Base-by-base conservation (phyloP, 2,797 vertebrate species). In the Syngnathus rostellatus region DNA sequence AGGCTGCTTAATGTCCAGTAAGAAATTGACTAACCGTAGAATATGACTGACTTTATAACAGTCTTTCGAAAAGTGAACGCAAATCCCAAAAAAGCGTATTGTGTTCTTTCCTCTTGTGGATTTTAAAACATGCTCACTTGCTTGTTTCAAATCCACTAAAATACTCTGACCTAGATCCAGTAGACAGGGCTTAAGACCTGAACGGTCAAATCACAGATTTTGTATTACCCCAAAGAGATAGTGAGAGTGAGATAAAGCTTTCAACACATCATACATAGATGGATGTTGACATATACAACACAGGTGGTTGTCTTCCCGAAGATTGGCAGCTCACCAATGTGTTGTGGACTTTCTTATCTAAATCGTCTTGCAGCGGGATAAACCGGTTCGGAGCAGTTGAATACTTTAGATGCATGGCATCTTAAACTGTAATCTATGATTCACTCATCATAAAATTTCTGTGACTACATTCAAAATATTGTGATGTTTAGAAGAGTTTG, bases 391-490 rank as follows among this genome's bases (percentile, higher is more conserved):
- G 43, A 60, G 38, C 37, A 4, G 7, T 19, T 72, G 31, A 45
- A 45, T 61, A 12, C 17, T 43, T 23, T 14, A 62, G 41, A 59
- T 39, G 17, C 21, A n/a, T 64, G 37, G 71, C 19, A 62, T 59
- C 48, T 41, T 59, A 46, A 21, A 11, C 54, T 54, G 53, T 45
- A 38, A 59, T 17, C 40, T 31, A 21, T 45, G 66, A 66, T 69
- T 67, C 68, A 74, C 48, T 68, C 59, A 65, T 69, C 31, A 40
- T 65, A 62, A 72, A 62, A 64, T 43, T 31, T 45, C 59, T 62
- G 7, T 63, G 46, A 77, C 69, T 71, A 69, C 72, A 72, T 73
- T 70, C 16, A 31, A 75, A 78, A 73, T 43, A 64, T 68, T 63
- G 63, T 17, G 38, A 71, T 58, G 51, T 61, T 48, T 21, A 60